Evolutionary conservation across 37 sponge, comb jelly and placozoan species (phyloP), one percentile per base, ranked within the genome.

Genomic region (Beroe forskalii): DNA sequence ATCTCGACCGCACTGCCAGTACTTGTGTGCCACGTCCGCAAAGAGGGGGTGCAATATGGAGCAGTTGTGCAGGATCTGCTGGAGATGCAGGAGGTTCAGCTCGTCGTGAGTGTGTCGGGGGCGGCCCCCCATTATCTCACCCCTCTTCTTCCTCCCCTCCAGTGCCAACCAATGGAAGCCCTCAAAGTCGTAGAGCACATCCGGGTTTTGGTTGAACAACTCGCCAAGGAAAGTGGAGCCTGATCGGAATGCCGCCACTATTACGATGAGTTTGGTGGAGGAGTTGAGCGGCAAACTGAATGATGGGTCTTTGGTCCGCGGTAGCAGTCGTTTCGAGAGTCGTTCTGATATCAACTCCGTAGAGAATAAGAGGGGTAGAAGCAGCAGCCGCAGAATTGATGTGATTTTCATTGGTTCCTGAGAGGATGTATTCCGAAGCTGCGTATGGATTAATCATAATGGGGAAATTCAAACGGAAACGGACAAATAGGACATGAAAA

Each of bases 181-280:
- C 55, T 80, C 86, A 30, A 80, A 80, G 17, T 80, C 86, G 40
- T 80, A 80, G 40, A 80, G 30, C 0, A 80, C 30, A 44, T 80
- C 55, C 28, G 86, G 86, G 55, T 80, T 80, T 43, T 80, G 86
- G 27, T 80, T 80, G 55, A 80, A 80, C 0, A 80, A 28, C 27
- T 80, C 86, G 20, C 86, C 86, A 31, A 80, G 28, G 28, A 80
- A 80, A 17, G 86, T 80, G 0, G 86, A 80, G 3, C 86, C 86
- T 42, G 86, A 80, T n/a, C 86, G 37, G 55, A 80, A 80, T 17
- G 25, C 55, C 28, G 86, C 35, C 0, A 80, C 86, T n/a, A 80
- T 6, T 14, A 80, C 32, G 38, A 69, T 35, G 32, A 69, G 33
- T 33, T 69, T 69, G 17, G 35, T 28, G 35, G 27, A 6, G 3